A percentile compares a stretch with the other conserved stretches of the same genome.
Conservation (phyloP, 2,113 vertebrate species). For the Stigmatopora nigra region DNA sequence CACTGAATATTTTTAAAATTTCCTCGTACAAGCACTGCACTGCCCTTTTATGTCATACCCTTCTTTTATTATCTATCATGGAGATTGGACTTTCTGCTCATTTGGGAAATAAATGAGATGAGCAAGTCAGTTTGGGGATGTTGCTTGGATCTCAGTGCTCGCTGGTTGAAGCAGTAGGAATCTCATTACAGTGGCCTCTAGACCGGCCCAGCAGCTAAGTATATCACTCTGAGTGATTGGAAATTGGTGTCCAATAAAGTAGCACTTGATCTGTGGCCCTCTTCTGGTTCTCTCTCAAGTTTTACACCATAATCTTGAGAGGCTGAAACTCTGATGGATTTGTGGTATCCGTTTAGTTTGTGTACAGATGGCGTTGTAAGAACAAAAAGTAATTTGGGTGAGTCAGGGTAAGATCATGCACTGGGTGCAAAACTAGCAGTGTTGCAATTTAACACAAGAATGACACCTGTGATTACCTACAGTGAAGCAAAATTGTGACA, state of each 20-base stretch:
- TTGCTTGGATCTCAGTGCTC: conserved; percentile 53
- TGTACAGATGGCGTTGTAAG: conserved; percentile 19
- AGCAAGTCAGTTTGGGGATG: conserved; percentile 43
- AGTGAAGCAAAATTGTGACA: not conserved
- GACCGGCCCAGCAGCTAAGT: conserved; percentile 60
- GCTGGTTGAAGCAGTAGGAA: conserved; percentile 57
- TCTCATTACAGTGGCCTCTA: conserved; percentile 62
- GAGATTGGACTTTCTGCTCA: not conserved
- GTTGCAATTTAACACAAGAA: not conserved
- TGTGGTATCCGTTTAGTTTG: conserved; percentile 28
- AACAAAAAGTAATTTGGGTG: conserved; percentile 15
- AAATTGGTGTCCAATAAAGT: conserved; percentile 68
- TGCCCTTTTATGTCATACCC: not conserved
- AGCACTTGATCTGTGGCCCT: conserved; percentile 66
- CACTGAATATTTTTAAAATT: not conserved
- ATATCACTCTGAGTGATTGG: conserved; percentile 66
- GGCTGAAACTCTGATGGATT: conserved; percentile 43
- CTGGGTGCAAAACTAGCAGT: too few species aligned
- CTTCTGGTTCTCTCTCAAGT: conserved; percentile 54
- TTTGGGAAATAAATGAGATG: conserved; percentile 35
- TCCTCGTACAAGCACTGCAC: not conserved
- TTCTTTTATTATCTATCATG: not conserved
- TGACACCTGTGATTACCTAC: not conserved
- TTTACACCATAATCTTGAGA: conserved; percentile 40
- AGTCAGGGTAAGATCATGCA: not conserved